These are phyloP conservation scores for Ladona fulva DNA, from an alignment of 1,140 invertebrate genomes.

Conservation along the genomic window DNA sequence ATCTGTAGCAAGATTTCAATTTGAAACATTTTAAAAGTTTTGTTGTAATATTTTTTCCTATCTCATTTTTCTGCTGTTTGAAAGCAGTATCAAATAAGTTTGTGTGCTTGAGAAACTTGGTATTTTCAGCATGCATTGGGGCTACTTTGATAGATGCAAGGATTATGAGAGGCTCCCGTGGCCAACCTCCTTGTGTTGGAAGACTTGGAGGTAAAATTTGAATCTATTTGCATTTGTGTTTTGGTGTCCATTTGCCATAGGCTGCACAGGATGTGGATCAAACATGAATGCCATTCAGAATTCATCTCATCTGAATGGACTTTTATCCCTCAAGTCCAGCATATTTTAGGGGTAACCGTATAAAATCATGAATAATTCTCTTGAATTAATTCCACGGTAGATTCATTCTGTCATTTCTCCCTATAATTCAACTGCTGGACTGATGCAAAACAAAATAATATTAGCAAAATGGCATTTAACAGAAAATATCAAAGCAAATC, in stretches of 20 bases:
- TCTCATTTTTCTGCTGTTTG: neutral
- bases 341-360: no score
- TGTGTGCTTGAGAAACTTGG: conserved; percentile 4
- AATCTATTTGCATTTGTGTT: conserved; percentile 2
- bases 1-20: neutral
- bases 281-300: no score
- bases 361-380: no score
- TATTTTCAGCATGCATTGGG: conserved; percentile 5
- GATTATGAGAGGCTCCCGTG: neutral
- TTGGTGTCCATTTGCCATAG: neutral
- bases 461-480: no score
- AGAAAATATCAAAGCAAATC: no score
- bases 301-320: no score
- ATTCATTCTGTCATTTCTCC: no score
- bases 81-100: neutral
- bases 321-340: no score
- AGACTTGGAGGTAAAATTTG: conserved; percentile 6
- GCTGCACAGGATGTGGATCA: neutral
- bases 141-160: conserved; percentile 5
- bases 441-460: no score
- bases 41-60: neutral
- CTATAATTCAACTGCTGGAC: no score
- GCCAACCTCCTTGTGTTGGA: conserved; percentile 6
- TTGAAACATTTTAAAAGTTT: neutral
- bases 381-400: no score